These are phyloP conservation scores for Octodonta nipae DNA, from an alignment of 2,888 invertebrate species.

Conservation along the genomic window DNA sequence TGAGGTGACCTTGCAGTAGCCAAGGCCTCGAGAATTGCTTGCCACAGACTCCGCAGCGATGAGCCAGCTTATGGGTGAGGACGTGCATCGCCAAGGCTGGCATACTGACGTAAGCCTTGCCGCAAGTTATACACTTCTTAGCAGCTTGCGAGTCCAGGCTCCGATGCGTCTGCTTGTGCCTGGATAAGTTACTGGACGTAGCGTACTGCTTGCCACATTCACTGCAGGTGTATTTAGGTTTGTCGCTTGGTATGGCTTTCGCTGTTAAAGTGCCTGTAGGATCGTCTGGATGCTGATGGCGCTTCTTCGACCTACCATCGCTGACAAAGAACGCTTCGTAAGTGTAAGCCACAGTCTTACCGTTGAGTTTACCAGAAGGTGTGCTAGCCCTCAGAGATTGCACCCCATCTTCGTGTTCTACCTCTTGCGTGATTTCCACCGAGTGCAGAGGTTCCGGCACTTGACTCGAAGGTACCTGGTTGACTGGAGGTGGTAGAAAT, in stretches of 20 bases:
- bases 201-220: conserved; percentile 87
- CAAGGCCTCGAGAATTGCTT: conserved; percentile 93
- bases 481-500: conserved; percentile 42
- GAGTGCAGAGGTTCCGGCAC: conserved; percentile 7
- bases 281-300: conserved; percentile 20
- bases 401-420: conserved; percentile 7
- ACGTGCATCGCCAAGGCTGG: conserved; percentile 90
- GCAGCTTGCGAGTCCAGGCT: conserved; percentile 86
- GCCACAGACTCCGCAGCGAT: conserved; percentile 84
- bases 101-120: conserved; percentile 94
- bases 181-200: conserved; percentile 74
- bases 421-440: conserved; percentile 13
- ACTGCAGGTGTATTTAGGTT: conserved; percentile 57
- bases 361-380: conserved; percentile 22
- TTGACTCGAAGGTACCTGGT: conserved; percentile 8
- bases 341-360: conserved; percentile 74
- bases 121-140: conserved; percentile 87
- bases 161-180: conserved; percentile 83
- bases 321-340: conserved; percentile 86
- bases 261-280: conserved; percentile 16
- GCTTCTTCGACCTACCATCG: conserved; percentile 67
- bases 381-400: conserved; percentile 9
- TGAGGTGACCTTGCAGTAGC: conserved; percentile 74
- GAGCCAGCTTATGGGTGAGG: conserved; percentile 79
- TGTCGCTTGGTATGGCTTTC: conserved; percentile 23